Evolutionary conservation across 2,797 vertebrate species (phyloP).

Genomic region (Rachycentron canadum): DNA sequence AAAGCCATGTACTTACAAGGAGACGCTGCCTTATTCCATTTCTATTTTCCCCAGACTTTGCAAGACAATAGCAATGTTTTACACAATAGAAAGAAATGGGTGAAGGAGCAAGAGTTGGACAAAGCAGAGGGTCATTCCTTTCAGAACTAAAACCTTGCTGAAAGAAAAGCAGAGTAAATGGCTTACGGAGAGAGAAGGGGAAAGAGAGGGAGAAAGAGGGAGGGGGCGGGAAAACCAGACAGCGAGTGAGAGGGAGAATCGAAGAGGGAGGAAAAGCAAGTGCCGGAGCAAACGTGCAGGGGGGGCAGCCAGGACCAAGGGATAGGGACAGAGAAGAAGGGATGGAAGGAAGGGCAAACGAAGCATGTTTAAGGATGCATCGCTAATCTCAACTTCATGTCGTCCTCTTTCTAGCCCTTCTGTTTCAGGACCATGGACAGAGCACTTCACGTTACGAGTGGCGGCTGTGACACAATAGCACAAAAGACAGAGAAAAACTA

Average conservation of each 20-base stretch:
- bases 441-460: conserved; percentile 20
- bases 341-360: conserved; percentile 33
- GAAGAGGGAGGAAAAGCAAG: conserved; percentile 45
- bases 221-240: conserved; percentile 58
- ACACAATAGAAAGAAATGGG: conserved; percentile 27
- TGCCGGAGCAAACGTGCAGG: conserved; percentile 23
- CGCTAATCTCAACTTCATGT: conserved; percentile 23
- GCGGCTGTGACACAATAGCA: not conserved
- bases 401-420: not conserved
- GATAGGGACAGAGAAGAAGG: conserved; percentile 23
- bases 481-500: not conserved
- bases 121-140: conserved; percentile 60
- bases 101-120: conserved; percentile 40
- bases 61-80: conserved; percentile 51
- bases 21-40: conserved; percentile 37
- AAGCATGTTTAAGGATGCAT: conserved; percentile 33
- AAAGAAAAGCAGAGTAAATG: conserved; percentile 58
- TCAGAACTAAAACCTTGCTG: conserved; percentile 57
- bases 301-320: conserved; percentile 29
- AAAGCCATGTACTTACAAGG: conserved; percentile 72
- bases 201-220: conserved; percentile 19
- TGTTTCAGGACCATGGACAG: conserved; percentile 81
- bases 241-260: conserved; percentile 47
- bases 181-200: conserved; percentile 47
- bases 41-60: conserved; percentile 43